Evolutionary conservation across 2,888 invertebrate species (phyloP).

Genomic region (Drosophila robusta): DNA sequence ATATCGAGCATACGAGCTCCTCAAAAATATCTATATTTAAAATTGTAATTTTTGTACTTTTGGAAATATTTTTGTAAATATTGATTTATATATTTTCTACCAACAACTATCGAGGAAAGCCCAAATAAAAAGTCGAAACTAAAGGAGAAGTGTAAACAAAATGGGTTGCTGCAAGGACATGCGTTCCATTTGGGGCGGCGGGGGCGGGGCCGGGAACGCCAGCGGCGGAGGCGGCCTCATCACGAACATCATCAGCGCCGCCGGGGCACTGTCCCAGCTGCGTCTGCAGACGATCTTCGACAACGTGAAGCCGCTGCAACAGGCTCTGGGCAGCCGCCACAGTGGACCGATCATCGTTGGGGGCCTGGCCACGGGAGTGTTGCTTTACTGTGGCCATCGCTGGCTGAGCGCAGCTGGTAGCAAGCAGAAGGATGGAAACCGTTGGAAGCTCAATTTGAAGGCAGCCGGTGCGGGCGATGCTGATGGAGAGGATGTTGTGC

Average conservation of each 20-base stretch:
- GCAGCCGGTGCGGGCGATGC: background rate
- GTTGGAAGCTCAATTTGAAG: background rate
- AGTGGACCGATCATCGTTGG: constrained; percentile 26
- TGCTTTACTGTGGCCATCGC: constrained; percentile 37
- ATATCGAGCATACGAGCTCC: constrained; percentile 13
- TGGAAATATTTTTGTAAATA: constrained; percentile 1
- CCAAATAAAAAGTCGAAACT: too few relatives aligned
- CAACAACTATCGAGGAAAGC: too few relatives aligned
- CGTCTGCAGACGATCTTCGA: constrained; percentile 8
- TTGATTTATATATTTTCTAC: background rate
- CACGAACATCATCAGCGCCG: background rate
- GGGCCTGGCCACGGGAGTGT: constrained; percentile 25
- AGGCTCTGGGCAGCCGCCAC: constrained; percentile 14
- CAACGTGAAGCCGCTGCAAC: constrained; percentile 19
- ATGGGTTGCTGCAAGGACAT: constrained; percentile 14
- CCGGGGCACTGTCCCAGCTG: constrained; percentile 14
- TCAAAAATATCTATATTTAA: constrained; percentile 1
- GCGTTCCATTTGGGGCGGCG: background rate
- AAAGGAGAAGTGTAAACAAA: too few relatives aligned
- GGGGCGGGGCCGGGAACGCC: background rate
- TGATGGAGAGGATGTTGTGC: background rate
- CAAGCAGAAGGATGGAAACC: background rate
- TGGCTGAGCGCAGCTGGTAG: constrained; percentile 16
- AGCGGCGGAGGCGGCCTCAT: background rate
- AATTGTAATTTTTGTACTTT: constrained; percentile 12